Evolutionary conservation across 2,888 invertebrate genomes (phyloP).

Genomic region (Hemicrepidius hirtus): DNA sequence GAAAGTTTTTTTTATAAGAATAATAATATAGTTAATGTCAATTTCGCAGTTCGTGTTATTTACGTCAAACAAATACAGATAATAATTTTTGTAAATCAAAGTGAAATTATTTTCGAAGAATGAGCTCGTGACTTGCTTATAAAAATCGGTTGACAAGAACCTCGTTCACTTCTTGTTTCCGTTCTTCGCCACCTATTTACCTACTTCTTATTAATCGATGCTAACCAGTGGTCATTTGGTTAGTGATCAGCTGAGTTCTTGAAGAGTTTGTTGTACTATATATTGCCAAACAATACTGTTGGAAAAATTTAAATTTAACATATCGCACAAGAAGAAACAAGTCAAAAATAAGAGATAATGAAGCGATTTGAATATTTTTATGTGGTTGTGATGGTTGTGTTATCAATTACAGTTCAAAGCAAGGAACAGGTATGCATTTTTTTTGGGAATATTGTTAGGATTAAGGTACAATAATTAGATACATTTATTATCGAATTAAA

Average conservation of each 20-base stretch:
- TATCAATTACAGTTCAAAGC: background rate
- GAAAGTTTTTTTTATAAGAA: slow-evolving; percentile 27
- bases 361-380: background rate
- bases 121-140: slow-evolving; percentile 46
- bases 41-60: background rate
- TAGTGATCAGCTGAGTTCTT: slow-evolving; percentile 38
- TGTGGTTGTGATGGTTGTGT: slow-evolving; percentile 3
- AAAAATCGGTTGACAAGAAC: slow-evolving; percentile 27
- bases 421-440: slow-evolving; percentile 13
- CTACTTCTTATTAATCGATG: slow-evolving; percentile 47
- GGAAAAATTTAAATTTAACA: background rate
- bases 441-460: no score
- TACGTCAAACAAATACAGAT: slow-evolving; percentile 7
- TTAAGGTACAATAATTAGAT: no score
- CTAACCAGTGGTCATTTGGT: slow-evolving; percentile 29
- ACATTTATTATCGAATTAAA: no score
- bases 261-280: slow-evolving; percentile 11
- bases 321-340: background rate
- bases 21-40: slow-evolving; percentile 8
- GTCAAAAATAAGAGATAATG: background rate
- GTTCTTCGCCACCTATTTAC: slow-evolving; percentile 50
- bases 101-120: slow-evolving; percentile 46
- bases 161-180: slow-evolving; percentile 47
- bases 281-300: no score
- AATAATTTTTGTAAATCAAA: slow-evolving; percentile 42